Evolutionary conservation across 2,113 vertebrate genomes (phyloP).

Genomic region (Isurus oxyrinchus): DNA sequence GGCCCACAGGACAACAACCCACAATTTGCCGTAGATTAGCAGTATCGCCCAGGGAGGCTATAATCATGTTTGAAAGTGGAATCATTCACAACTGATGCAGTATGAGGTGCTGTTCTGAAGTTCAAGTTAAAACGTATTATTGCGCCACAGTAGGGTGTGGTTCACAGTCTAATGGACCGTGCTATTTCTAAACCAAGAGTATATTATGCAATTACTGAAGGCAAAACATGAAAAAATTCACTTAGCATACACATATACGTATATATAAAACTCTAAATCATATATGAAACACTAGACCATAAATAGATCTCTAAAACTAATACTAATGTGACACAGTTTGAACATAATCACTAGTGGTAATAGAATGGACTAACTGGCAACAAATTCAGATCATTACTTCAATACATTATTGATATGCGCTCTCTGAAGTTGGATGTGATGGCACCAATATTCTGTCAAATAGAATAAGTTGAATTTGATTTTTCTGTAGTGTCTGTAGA

Average conservation of each 20-base stretch:
- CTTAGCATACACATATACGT: not conserved
- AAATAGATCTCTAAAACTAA: not conserved
- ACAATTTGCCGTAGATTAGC: not conserved
- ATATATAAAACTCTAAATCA: not conserved
- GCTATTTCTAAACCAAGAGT: too few relatives aligned
- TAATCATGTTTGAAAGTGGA: not conserved
- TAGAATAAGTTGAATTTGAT: not conserved
- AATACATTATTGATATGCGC: not conserved
- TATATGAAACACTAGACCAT: not conserved
- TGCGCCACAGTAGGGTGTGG: not conserved
- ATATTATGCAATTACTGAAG: not conserved
- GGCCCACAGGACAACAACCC: not conserved
- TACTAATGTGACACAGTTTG: not conserved
- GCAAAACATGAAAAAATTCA: not conserved
- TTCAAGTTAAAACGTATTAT: not conserved
- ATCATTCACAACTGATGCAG: not conserved
- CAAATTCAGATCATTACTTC: not conserved
- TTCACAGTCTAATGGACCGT: not conserved
- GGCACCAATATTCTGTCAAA: not conserved
- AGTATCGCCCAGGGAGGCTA: not conserved
- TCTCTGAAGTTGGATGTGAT: not conserved
- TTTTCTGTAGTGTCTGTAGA: not conserved
- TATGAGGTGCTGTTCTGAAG: not conserved
- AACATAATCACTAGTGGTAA: not conserved
- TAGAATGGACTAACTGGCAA: not conserved